A percentile compares a stretch with the other conserved stretches of the same genome.
phyloP scores from a whole-genome alignment of 2,888 invertebrate species.

The Ichneumoninae sp. region DNA sequence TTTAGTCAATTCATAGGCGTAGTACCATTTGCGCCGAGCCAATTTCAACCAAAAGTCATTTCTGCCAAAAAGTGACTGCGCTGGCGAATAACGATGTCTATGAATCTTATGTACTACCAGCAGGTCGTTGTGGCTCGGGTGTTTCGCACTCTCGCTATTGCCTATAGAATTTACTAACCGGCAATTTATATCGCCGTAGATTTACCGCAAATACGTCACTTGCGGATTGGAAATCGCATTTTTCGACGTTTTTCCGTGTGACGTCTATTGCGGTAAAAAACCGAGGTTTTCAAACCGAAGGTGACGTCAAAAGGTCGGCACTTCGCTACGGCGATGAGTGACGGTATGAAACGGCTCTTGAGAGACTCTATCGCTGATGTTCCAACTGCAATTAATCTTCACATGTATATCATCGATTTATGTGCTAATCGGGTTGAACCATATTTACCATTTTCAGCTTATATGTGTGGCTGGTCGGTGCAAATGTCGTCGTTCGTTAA shows the following conservation, averaged over 20 bases:
- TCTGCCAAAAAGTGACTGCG: background rate
- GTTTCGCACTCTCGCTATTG: background rate
- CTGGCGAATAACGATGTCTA: background rate
- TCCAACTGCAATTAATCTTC: background rate
- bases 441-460: background rate
- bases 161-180: too few species aligned
- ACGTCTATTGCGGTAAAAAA: too few species aligned
- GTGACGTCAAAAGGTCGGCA: background rate
- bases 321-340: background rate
- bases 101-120: background rate
- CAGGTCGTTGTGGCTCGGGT: too few species aligned
- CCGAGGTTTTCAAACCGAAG: background rate
- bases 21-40: background rate
- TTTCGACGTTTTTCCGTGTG: too few species aligned
- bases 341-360: background rate
- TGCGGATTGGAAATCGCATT: too few species aligned
- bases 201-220: too few species aligned
- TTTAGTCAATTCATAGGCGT: conserved; percentile 78
- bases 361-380: background rate
- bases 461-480: background rate
- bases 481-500: background rate
- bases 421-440: background rate
- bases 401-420: background rate
- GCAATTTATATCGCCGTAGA: too few species aligned
- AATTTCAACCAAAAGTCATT: background rate